Base-by-base conservation (phyloP, 2,888 invertebrate species). In the Taphrorychus bicolor region DNA sequence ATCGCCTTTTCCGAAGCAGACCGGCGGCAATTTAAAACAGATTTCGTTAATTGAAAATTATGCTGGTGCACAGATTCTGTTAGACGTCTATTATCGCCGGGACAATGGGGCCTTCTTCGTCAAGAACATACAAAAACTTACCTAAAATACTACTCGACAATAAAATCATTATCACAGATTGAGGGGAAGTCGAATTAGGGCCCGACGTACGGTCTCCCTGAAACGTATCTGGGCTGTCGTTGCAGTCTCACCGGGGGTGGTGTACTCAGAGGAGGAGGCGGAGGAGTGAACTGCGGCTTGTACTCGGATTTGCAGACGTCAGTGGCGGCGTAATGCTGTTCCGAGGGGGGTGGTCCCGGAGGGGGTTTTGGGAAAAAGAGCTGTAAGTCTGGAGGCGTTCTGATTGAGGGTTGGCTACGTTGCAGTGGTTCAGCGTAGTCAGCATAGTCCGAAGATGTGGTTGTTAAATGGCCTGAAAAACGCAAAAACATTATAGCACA, bases 251-350 rank as follows among this genome's bases (percentile, higher is more conserved):
- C 79, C 0, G 85, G 83, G 7, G 85, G 84, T 40, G 82, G 81
- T 5, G 81, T 81, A 17, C 80, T 78, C 51, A 81, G 67, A 41
- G 81, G 82, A 7, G 82, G 82, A 42, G 82, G 81, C 14, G 82
- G 82, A 58, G 80, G 80, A 21, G 48, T 48, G 18, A 49, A 49
- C n/a, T 48, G 59, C 78, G 71, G 82, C 80, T 57, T 58, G 22
- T 59, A 59, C 21, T 57, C 52, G 1, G 54, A 51, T 19, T 57
- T 58, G 78, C 85, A 85, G 76, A 90, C 88, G 82, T 90, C 89
- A 70, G 89, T 88, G 74, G 89, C 88, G 73, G 90, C 89, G 83
- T 90, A 90, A 83, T 90, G 90, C 81, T 88, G 86, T 82, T 89
- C 89, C 70, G 88, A 88, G 64, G 88, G 88, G 63, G 89, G 90